Percentiles rank a stretch among this genome's conserved stretches.
These are phyloP conservation scores for Caenorhabditis auriculariae DNA, from an alignment of 2,888 invertebrate genomes.

Conservation along the genomic window DNA sequence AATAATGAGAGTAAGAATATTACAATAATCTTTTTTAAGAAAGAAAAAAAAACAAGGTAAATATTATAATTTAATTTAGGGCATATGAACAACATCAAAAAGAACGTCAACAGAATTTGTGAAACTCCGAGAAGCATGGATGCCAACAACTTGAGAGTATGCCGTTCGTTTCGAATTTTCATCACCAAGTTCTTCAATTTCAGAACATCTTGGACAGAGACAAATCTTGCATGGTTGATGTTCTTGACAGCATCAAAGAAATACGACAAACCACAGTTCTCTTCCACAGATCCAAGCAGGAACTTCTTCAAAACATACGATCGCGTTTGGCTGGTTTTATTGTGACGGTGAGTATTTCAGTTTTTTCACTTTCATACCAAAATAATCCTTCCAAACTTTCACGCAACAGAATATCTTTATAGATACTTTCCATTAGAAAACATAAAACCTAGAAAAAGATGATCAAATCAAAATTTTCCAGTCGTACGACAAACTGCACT, in stretches of 20 bases:
- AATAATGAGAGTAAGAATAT: constrained; percentile 10
- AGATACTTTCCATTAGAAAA: no score
- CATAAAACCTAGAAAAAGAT: no score
- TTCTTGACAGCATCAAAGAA: constrained; percentile 27
- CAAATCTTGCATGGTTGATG: constrained; percentile 12
- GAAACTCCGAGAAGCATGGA: constrained; percentile 25
- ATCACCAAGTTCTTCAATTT: constrained; percentile 1
- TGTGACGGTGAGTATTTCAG: constrained; percentile 1
- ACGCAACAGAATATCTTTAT: no score
- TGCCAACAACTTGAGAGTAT: constrained; percentile 6
- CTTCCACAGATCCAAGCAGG: constrained; percentile 51
- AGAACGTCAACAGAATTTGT: constrained; percentile 12
- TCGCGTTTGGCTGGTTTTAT: constrained; percentile 49
- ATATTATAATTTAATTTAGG: constrained; percentile 11
- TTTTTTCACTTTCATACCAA: background rate
- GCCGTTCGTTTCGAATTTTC: background rate
- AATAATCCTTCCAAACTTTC: background rate
- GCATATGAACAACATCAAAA: constrained; percentile 14
- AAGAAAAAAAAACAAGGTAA: background rate
- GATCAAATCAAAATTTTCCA: no score
- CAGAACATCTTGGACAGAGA: constrained; percentile 26
- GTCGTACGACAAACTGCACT: constrained; percentile 47
- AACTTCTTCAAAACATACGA: constrained; percentile 47
- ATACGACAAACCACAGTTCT: constrained; percentile 27
- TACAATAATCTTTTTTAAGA: background rate